Conservation (phyloP, 2,888 invertebrate genomes). For the Pogonocherus hispidulus region DNA sequence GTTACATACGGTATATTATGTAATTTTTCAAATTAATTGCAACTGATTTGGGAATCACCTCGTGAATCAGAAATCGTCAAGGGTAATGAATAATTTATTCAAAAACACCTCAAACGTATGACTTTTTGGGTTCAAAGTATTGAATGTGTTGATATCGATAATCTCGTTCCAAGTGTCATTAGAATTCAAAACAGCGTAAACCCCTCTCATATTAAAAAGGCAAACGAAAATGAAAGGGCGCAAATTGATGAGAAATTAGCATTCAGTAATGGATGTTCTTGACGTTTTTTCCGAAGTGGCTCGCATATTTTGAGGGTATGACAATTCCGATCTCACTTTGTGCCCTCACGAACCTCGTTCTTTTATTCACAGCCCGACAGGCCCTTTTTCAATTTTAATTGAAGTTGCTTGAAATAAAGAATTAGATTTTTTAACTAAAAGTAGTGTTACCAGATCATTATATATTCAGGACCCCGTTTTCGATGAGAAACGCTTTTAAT, state of each 20-base stretch:
- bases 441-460: constrained; percentile 48
- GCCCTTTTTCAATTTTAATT: constrained; percentile 31
- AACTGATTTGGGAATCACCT: too few species aligned
- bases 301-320: constrained; percentile 42
- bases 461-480: constrained; percentile 47
- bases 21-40: too few species aligned
- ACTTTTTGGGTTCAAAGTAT: constrained; percentile 10
- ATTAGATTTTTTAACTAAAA: constrained; percentile 30
- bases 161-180: constrained; percentile 25
- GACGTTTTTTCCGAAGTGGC: constrained; percentile 49
- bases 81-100: not conserved
- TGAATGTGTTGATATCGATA: constrained; percentile 28
- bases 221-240: constrained; percentile 42
- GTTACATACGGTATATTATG: too few species aligned
- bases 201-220: constrained; percentile 43
- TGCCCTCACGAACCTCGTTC: constrained; percentile 13
- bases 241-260: constrained; percentile 52
- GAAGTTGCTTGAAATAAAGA: constrained; percentile 30
- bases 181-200: constrained; percentile 34
- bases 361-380: constrained; percentile 24
- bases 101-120: not conserved
- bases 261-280: constrained; percentile 52
- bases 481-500: constrained; percentile 52
- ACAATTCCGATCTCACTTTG: constrained; percentile 34
- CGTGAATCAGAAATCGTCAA: not conserved